Evolutionary conservation across 2,797 vertebrate genomes (phyloP).

Genomic region (Neopelma chrysocephalum): DNA sequence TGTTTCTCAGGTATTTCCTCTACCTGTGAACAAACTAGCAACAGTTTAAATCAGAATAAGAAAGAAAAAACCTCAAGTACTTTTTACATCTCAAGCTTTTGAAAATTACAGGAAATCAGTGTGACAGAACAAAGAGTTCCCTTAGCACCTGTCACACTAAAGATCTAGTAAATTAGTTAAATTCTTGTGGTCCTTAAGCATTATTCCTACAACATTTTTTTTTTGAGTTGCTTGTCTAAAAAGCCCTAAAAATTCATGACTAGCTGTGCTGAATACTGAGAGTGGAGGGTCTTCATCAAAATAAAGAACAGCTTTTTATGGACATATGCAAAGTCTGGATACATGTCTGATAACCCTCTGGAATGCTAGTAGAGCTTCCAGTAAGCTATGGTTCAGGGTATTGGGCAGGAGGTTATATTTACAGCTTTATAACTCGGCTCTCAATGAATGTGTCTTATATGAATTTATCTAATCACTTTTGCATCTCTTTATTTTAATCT

Average conservation of each 20-base stretch:
- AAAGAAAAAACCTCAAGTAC: neutral
- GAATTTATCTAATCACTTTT: neutral
- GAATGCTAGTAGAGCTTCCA: neutral
- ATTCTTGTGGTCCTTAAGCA: neutral
- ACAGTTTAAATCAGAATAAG: neutral
- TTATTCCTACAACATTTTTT: neutral
- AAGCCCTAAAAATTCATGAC: fast-evolving
- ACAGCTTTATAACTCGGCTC: neutral
- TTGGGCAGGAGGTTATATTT: neutral
- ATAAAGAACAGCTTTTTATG: neutral
- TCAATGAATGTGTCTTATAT: neutral
- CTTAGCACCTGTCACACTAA: neutral
- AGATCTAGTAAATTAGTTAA: neutral
- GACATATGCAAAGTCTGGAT: neutral
- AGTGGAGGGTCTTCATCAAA: neutral
- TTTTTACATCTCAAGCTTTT: neutral
- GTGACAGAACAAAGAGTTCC: neutral
- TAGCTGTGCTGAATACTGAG: neutral
- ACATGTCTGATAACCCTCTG: neutral
- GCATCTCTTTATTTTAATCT: neutral
- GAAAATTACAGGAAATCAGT: neutral
- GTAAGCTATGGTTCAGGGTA: neutral
- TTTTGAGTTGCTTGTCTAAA: neutral
- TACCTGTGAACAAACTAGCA: neutral
- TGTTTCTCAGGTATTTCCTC: neutral